Base-by-base conservation (phyloP, 2,797 vertebrate genomes). In the Leucoraja ocellata region DNA sequence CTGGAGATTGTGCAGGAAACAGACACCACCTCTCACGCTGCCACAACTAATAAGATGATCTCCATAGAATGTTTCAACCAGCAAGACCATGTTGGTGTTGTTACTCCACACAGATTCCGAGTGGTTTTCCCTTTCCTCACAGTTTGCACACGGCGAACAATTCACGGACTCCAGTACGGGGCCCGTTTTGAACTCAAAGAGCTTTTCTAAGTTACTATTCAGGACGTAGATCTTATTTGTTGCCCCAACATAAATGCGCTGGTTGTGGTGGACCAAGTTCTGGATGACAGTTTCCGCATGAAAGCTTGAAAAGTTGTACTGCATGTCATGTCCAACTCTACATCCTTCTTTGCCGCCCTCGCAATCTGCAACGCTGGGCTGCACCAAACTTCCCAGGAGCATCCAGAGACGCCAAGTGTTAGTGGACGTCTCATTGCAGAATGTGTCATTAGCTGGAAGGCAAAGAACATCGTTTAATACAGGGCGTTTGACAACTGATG, bases 41-140 rank as follows among this genome's bases (percentile, higher is more conserved):
- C 98, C 98, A 23, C 99, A 99, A 96, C 97, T 98, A 94, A 98
- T 99, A 95, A 99, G 95, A 10, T 98, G 98, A 90, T 98, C 98
- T 93, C 98, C 98, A 10, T 99, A 99, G 28, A 98, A 98, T 2
- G 97, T 98, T 96, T 99, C 98, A 93, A 98, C 94, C 86, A 99
- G 96, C 93, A 99, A 94, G 39, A 98, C 98, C 93, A 98, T 96
- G 95, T 98, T 99, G 94, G 96, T 93, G 93, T 99, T 99, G 96
- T 99, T 97, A 93, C 95, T 96, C 96, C 96, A 96, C 81, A 95
- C 0, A 0, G 94, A 95, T 5, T 36, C 25, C 46, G 95, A 95
- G 73, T 95, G 95, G 93, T 95, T 95, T 14, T 93, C 91, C 93
- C 94, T 94, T 91, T 93, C 94, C 21, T 93, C 93, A 93, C 96